phyloP scores from a whole-genome alignment of 2,888 invertebrate species.

The Ephialtes manifestator region DNA sequence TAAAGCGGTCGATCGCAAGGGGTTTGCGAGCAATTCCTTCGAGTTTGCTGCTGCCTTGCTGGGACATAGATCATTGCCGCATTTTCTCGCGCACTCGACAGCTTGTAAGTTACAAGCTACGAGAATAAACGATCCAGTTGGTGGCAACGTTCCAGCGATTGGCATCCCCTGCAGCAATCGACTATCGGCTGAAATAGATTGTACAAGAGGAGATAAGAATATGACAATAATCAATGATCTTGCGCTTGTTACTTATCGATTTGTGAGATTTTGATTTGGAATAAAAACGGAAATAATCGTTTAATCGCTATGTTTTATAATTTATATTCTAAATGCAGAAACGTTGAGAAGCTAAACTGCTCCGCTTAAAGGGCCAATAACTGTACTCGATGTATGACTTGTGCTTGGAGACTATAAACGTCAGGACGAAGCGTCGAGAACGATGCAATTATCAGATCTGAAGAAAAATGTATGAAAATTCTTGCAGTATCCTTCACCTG shows the following conservation, averaged over 20 bases:
- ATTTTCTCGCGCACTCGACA: conserved; percentile 48
- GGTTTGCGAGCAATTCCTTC: conserved; percentile 35
- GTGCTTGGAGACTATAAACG: conserved; percentile 4
- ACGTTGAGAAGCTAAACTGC: not conserved
- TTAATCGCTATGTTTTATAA: not conserved
- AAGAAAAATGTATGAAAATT: not conserved
- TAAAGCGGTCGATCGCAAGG: conserved; percentile 47
- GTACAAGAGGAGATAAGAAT: conserved; percentile 13
- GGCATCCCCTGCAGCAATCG: conserved; percentile 10
- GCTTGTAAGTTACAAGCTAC: conserved; percentile 41
- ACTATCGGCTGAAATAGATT: conserved; percentile 15
- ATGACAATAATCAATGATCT: conserved; percentile 15
- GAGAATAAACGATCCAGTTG: conserved; percentile 3
- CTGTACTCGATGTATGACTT: not conserved
- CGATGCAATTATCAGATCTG: conserved; percentile 20
- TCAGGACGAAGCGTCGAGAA: not conserved
- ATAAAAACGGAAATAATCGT: not conserved
- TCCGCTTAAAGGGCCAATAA: not conserved
- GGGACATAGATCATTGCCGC: conserved; percentile 39
- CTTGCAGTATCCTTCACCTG: not conserved
- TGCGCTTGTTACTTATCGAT: not conserved
- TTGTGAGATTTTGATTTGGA: not conserved
- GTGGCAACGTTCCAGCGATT: not conserved
- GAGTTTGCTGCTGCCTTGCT: conserved; percentile 17
- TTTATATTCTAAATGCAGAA: not conserved